phyloP scores from a whole-genome alignment of 2,797 vertebrate species.

The Australoheros facetus region DNA sequence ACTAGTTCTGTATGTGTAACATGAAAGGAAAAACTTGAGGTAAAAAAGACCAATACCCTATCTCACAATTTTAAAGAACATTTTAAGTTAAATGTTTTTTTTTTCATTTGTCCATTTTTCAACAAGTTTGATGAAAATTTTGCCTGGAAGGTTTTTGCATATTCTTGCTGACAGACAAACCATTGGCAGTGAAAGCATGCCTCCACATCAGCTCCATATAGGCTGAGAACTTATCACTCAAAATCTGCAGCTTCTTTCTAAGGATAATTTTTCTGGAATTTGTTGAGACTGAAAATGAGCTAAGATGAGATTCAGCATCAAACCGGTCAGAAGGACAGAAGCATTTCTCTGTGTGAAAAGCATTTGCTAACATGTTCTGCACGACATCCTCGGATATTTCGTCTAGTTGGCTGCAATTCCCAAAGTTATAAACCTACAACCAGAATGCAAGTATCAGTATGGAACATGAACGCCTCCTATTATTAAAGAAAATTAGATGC shows the following conservation, averaged over 20 bases:
- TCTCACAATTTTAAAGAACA: no score
- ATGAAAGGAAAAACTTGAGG: rapidly evolving
- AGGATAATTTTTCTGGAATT: background rate
- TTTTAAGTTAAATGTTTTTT: no score
- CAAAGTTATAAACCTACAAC: background rate
- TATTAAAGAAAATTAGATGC: conserved; percentile 1
- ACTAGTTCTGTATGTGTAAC: background rate
- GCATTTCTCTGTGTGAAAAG: background rate
- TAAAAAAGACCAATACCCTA: background rate
- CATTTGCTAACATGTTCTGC: background rate
- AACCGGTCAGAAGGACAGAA: background rate
- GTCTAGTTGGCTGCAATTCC: background rate
- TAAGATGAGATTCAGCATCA: background rate
- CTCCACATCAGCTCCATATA: no score
- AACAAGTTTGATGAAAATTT: no score
- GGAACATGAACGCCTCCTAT: background rate
- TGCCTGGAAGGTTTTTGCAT: no score
- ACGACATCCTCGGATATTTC: background rate
- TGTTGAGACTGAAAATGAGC: background rate
- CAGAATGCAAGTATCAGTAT: background rate
- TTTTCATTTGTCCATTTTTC: no score
- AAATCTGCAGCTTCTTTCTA: background rate
- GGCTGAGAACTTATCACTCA: background rate
- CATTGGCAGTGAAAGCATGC: no score
- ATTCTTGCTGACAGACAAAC: no score